Conservation (phyloP, 2,113 vertebrate species). For the Strigops habroptila region DNA sequence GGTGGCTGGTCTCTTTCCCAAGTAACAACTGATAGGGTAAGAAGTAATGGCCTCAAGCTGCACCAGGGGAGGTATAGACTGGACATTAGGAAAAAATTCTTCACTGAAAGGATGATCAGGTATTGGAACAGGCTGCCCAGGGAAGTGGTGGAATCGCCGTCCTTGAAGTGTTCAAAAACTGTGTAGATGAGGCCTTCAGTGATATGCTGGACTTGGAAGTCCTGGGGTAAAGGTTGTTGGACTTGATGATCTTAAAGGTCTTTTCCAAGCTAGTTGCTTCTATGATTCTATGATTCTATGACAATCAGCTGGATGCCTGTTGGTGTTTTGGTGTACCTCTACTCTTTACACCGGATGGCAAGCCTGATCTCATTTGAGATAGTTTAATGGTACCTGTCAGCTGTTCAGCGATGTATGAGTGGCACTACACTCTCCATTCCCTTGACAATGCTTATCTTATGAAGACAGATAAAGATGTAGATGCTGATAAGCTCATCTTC, state of each 20-base stretch:
- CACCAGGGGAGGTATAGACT: not conserved
- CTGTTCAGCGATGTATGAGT: not conserved
- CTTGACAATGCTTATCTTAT: not conserved
- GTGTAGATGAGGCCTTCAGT: not conserved
- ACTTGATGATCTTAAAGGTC: not conserved
- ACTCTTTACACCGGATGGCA: rapidly evolving
- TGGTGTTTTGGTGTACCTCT: not conserved
- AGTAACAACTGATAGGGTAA: not conserved
- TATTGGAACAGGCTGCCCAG: not conserved
- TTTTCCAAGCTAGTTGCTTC: not conserved
- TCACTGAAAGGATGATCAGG: not conserved
- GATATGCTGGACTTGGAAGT: not conserved
- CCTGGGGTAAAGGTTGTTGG: too few relatives aligned
- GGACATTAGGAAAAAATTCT: not conserved
- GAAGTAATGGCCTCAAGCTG: not conserved
- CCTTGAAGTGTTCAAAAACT: not conserved
- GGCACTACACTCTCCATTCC: not conserved
- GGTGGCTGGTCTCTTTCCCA: not conserved
- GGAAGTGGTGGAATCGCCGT: not conserved
- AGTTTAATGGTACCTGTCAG: not conserved
- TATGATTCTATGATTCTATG: not conserved
- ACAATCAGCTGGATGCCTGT: not conserved
- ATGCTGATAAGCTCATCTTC: not conserved
- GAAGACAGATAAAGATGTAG: not conserved
- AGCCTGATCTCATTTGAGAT: not conserved